These are phyloP conservation scores for Drosophila sproati DNA, from an alignment of 1,140 invertebrate genomes.

Conservation along the genomic window DNA sequence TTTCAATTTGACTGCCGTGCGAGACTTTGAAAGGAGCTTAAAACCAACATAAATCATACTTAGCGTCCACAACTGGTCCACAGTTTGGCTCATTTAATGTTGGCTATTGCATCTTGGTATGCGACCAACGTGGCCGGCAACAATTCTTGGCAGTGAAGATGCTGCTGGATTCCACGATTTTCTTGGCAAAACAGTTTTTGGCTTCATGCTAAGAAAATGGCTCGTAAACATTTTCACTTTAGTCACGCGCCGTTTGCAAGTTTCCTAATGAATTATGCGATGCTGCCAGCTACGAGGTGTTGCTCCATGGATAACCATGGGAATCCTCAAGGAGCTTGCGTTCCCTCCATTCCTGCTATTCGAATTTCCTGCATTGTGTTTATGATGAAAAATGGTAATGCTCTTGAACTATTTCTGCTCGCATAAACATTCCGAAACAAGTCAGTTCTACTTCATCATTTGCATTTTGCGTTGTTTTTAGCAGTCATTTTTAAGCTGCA, in stretches of 20 bases:
- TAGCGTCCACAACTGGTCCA: constrained; percentile 55
- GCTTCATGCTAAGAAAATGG: constrained; percentile 62
- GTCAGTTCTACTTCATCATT: constrained; percentile 4
- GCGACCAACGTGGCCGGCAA: constrained; percentile 19
- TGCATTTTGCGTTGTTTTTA: not conserved
- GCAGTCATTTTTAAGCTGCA: not conserved
- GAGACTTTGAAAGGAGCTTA: constrained; percentile 56
- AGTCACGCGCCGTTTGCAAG: constrained; percentile 77
- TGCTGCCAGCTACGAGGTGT: constrained; percentile 50
- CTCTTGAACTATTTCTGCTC: constrained; percentile 32
- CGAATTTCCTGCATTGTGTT: constrained; percentile 56
- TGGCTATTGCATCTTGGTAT: constrained; percentile 12
- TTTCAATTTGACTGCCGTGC: constrained; percentile 78
- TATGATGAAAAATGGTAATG: constrained; percentile 70
- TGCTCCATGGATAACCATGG: constrained; percentile 36
- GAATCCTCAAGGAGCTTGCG: not conserved
- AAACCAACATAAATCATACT: constrained; percentile 79
- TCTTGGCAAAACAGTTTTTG: constrained; percentile 69
- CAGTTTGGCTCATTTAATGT: constrained; percentile 1
- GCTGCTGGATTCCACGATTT: constrained; percentile 8
- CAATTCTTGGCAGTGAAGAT: constrained; percentile 29
- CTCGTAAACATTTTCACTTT: constrained; percentile 76
- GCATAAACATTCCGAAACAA: constrained; percentile 34
- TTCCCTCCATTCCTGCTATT: constrained; percentile 23
- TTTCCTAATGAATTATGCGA: constrained; percentile 71